These are phyloP conservation scores for Salticus scenicus DNA, from an alignment of 2,888 invertebrate genomes.

Conservation along the genomic window DNA sequence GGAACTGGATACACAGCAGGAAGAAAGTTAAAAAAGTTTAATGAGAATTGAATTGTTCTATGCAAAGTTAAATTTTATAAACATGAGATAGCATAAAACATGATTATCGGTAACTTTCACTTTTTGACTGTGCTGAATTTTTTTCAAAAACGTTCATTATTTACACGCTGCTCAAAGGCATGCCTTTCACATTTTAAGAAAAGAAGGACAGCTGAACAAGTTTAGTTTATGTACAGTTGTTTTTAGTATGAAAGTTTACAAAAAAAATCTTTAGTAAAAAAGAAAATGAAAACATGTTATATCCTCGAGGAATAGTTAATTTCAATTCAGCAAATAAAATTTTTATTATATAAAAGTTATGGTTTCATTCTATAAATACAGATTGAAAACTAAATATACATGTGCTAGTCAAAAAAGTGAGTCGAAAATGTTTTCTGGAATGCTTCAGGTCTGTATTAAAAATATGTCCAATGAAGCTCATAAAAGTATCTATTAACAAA, in stretches of 20 bases:
- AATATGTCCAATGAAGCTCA: too few species aligned
- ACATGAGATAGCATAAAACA: background rate
- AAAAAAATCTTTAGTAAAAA: background rate
- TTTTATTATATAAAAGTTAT: background rate
- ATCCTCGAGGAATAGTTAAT: background rate
- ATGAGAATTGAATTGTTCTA: slow-evolving; percentile 12
- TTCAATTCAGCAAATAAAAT: background rate
- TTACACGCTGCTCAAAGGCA: background rate
- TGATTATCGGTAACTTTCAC: too few species aligned
- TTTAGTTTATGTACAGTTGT: background rate
- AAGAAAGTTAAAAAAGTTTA: background rate
- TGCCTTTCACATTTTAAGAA: background rate
- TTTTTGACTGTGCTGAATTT: background rate
- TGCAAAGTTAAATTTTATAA: background rate
- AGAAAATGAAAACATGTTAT: background rate
- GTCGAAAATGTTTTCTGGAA: too few species aligned
- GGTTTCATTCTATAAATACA: too few species aligned
- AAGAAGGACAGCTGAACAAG: slow-evolving; percentile 8
- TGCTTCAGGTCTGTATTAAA: too few species aligned
- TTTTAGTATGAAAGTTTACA: background rate
- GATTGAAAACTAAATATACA: too few species aligned
- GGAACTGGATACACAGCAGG: slow-evolving; percentile 30
- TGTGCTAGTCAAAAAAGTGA: too few species aligned
- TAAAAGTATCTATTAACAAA: too few species aligned
- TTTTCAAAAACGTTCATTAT: background rate